A percentile compares a stretch with the other conserved stretches of the same genome.
phyloP scores from a whole-genome alignment of 2,888 invertebrate genomes.

The Sarcophaga rosellei region DNA sequence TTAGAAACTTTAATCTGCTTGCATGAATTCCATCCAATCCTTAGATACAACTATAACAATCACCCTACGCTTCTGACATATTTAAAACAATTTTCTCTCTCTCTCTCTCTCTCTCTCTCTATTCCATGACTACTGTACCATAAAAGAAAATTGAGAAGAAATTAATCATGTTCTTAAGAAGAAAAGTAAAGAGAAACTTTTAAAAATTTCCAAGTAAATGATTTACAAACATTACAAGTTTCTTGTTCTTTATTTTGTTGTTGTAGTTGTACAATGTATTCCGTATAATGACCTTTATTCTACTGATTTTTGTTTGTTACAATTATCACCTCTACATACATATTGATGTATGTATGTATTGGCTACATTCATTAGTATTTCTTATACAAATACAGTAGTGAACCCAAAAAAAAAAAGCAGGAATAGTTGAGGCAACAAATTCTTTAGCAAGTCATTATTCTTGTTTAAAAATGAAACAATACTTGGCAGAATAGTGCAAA shows the following conservation, averaged over 20 bases:
- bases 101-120: too few relatives aligned
- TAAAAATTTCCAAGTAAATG: background rate
- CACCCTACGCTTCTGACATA: background rate
- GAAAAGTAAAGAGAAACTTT: background rate
- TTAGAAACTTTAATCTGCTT: too few relatives aligned
- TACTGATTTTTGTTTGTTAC: background rate
- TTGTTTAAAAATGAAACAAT: background rate
- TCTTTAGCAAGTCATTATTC: slow-evolving; percentile 33
- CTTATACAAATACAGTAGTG: background rate
- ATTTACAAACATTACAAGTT: background rate
- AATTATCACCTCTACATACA: background rate
- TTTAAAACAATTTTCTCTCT: background rate
- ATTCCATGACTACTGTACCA: background rate
- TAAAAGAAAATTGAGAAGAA: slow-evolving; percentile 29
- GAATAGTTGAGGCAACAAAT: background rate
- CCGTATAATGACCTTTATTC: too few relatives aligned
- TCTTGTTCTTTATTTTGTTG: background rate
- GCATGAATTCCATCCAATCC: too few relatives aligned
- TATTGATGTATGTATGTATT: background rate
- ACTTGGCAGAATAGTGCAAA: background rate
- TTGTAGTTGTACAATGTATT: background rate
- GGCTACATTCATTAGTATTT: slow-evolving; percentile 11
- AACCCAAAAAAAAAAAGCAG: background rate
- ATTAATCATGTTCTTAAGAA: slow-evolving; percentile 42
- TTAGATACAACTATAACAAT: too few relatives aligned